Evolutionary conservation across 2,888 invertebrate species (phyloP).

Genomic region (Parnassius orleans): DNA sequence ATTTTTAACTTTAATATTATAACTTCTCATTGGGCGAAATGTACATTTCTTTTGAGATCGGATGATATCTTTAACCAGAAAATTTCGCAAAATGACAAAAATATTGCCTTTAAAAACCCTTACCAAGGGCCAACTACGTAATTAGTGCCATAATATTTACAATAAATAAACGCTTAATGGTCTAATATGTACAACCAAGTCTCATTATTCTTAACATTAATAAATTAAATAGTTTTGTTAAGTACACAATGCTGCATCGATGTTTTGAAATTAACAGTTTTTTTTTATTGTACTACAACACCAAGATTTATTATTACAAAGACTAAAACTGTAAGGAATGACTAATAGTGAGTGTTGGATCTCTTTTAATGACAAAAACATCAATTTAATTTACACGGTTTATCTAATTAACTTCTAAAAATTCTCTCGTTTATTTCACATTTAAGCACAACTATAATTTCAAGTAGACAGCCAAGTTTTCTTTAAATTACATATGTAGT

Average conservation of each 20-base stretch:
- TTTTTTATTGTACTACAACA: conserved; percentile 14
- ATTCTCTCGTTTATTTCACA: conserved; percentile 31
- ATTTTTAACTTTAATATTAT: no score
- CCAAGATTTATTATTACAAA: conserved; percentile 10
- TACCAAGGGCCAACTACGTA: no score
- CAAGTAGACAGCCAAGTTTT: background rate
- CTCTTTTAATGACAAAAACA: background rate
- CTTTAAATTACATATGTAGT: background rate
- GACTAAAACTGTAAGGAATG: conserved; percentile 24
- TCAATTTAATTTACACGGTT: background rate
- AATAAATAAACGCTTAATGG: conserved; percentile 59
- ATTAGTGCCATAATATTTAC: conserved; percentile 55
- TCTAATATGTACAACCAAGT: conserved; percentile 63
- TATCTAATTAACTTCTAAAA: conserved; percentile 25
- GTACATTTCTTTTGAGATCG: no score
- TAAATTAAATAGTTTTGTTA: conserved; percentile 34
- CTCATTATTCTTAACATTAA: conserved; percentile 48
- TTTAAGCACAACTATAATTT: conserved; percentile 23
- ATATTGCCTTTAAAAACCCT: no score
- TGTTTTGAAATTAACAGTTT: conserved; percentile 11
- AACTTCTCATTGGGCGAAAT: no score
- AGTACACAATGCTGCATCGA: conserved; percentile 15
- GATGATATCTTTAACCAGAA: no score
- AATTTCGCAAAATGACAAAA: no score
- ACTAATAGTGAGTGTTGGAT: conserved; percentile 12